Evolutionary conservation across 2,888 invertebrate genomes (phyloP).

Genomic region (Galerucella calmariensis): DNA sequence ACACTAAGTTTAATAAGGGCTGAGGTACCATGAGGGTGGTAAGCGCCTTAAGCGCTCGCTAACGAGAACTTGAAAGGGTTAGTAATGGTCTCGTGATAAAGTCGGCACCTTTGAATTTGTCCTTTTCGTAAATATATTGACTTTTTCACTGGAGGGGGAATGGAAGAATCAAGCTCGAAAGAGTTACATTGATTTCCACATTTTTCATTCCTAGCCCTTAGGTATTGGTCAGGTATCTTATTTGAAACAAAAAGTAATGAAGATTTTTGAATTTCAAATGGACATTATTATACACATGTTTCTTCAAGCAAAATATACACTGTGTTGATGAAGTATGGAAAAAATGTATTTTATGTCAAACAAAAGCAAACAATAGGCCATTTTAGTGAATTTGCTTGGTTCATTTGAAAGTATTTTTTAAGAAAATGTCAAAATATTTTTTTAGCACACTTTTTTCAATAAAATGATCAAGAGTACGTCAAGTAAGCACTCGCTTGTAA

Average conservation of each 20-base stretch:
- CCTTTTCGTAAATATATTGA: slow-evolving; percentile 16
- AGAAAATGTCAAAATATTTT: no score
- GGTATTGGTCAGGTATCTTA: slow-evolving; percentile 10
- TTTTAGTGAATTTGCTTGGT: no score
- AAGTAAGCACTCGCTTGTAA: no score
- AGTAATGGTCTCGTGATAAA: slow-evolving; percentile 52
- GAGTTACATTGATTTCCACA: slow-evolving; percentile 9
- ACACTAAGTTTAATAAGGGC: slow-evolving; percentile 57
- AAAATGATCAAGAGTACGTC: no score
- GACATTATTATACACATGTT: background rate
- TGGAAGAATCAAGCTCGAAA: background rate
- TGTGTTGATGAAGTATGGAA: no score
- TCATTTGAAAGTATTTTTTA: no score
- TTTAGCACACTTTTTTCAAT: no score
- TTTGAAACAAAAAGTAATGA: slow-evolving; percentile 16
- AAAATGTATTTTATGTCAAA: no score
- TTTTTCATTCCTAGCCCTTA: slow-evolving; percentile 6
- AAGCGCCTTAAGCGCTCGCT: slow-evolving; percentile 55
- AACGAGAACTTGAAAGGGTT: slow-evolving; percentile 61
- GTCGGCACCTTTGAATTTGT: slow-evolving; percentile 47
- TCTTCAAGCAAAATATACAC: no score
- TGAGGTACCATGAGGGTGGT: slow-evolving; percentile 58
- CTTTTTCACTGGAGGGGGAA: background rate
- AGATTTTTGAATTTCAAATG: background rate
- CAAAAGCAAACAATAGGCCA: no score